A percentile compares a stretch with the other conserved stretches of the same genome.
Evolutionary conservation across 2,113 vertebrate genomes (phyloP).

Genomic region (Gymnogyps californianus): DNA sequence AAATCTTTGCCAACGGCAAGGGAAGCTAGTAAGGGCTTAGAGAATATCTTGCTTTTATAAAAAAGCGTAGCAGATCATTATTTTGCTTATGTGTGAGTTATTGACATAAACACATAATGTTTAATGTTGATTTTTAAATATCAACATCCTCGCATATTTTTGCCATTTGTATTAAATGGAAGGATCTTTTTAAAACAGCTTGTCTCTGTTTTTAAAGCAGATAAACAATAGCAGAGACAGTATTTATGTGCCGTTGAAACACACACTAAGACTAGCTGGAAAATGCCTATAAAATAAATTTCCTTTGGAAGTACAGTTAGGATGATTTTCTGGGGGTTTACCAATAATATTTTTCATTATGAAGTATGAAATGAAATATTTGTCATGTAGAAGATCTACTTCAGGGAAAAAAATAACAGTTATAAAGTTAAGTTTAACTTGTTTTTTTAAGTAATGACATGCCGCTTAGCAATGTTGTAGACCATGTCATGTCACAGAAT

Average conservation of each 20-base stretch:
- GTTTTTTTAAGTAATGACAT: background rate
- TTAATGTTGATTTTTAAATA: background rate
- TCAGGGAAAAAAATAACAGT: background rate
- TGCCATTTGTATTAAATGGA: background rate
- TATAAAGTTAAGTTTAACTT: background rate
- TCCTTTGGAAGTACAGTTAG: background rate
- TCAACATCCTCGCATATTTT: background rate
- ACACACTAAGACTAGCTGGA: background rate
- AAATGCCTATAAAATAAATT: background rate
- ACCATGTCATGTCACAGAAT: accelerated
- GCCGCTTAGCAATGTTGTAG: background rate
- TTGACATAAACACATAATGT: background rate
- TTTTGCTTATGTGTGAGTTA: background rate
- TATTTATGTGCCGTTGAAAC: background rate
- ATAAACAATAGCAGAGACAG: background rate
- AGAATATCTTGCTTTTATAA: background rate
- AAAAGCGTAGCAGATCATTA: background rate
- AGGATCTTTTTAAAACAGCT: background rate
- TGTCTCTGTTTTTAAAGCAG: background rate
- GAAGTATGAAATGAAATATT: background rate
- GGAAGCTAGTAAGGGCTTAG: background rate
- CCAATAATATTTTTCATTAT: background rate
- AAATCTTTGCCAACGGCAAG: background rate
- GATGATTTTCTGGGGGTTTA: background rate
- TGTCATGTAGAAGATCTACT: background rate